Percentiles rank a stretch among this genome's conserved stretches.
Conservation (phyloP, 92 coral and sea anemone species). For the Epizoanthus fatuus region DNA sequence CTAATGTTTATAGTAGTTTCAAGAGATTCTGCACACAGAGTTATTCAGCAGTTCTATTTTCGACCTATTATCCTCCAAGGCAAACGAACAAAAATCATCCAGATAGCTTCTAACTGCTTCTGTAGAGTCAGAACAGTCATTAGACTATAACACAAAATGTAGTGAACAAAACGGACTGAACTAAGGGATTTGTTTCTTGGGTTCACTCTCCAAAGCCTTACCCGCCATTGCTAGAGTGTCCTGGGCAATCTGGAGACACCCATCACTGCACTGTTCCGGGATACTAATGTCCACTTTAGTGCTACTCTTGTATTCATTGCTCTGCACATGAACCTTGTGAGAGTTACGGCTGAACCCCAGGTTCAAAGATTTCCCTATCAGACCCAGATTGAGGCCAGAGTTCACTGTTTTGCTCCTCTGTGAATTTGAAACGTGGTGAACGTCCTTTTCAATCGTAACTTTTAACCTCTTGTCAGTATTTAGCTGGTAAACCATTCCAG, state of each 20-base stretch:
- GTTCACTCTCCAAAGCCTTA: conserved; percentile 1
- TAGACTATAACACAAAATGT: no score
- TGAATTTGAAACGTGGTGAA: background rate
- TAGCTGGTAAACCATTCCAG: conserved; percentile 11
- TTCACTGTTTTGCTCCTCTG: conserved; percentile 15
- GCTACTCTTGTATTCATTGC: background rate
- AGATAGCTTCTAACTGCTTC: no score
- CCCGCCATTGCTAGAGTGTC: background rate
- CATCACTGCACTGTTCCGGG: conserved; percentile 6
- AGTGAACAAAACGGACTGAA: no score
- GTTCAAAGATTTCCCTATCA: background rate
- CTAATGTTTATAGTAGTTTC: no score
- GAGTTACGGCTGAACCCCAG: conserved; percentile 17
- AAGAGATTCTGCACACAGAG: no score
- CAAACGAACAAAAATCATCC: no score
- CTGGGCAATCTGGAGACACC: background rate
- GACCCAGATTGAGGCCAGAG: background rate
- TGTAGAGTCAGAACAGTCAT: no score
- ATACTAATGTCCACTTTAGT: background rate
- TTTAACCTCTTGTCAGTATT: conserved; percentile 5
- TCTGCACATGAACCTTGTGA: conserved; percentile 7
- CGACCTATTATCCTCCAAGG: no score
- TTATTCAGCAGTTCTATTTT: no score
- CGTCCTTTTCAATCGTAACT: conserved; percentile 13
- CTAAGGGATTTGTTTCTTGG: conserved; percentile 12